Evolutionary conservation across 2,113 vertebrate genomes (phyloP), one percentile per base, ranked within the genome.

Genomic region (Scortum barcoo): DNA sequence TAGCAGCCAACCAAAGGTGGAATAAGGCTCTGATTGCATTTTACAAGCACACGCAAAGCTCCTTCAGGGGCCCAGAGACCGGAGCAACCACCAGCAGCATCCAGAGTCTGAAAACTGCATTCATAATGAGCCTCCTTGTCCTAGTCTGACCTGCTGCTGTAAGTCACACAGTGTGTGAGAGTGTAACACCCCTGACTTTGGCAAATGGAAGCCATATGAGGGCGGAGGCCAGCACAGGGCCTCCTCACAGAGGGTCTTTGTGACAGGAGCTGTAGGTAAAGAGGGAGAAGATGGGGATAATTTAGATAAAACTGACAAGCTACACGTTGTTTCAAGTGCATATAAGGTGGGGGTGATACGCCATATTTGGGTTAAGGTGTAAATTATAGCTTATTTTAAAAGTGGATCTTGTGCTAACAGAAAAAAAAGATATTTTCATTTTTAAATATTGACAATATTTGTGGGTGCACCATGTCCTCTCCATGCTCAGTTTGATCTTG

Each of bases 51-150:
- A 62, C 58, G 22, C 30, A 70, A 54, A 19, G 36, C 63, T 56
- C 16, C 12, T 72, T 57, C 28, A 40, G 84, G 71, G 14, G n/a
- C 33, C 0, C 60, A 40, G 71, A 71, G 65, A 58, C 58, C 57
- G 33, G 60, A 26, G 60, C 20, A 44, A n/a, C 33, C n/a, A 60
- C 28, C 65, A 78, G 57, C 67, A 36, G 61, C 24, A 72, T 65
- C 20, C 58, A 40, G 66, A 65, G 46, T 65, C 77, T 77, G 54
- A 40, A 40, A 65, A 24, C 57, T 69, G 70, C 53, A 66, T 88
- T 72, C 65, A 92, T 91, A 93, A 91, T 87, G 83, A 86, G 26
- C 9, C 57, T 68, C 60, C 80, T 90, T 93, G 92, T 93, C 86
- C 87, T 56, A 53, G 78, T 48, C 72, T 90, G 81, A 92, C 88